These are phyloP conservation scores for Melanerpes formicivorus DNA, from an alignment of 2,113 vertebrate genomes.

Conservation along the genomic window DNA sequence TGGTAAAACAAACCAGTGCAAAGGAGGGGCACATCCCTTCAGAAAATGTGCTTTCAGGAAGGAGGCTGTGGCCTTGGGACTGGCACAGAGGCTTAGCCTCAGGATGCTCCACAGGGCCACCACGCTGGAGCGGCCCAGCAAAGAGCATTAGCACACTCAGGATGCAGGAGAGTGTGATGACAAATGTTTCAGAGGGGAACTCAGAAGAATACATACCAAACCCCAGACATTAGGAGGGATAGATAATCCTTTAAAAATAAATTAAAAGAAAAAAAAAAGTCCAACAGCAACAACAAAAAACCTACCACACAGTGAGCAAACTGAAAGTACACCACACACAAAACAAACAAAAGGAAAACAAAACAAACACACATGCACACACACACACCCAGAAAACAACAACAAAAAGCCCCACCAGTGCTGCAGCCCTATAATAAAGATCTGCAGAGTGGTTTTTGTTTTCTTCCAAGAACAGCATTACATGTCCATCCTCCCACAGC, in stretches of 20 bases:
- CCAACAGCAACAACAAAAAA: too few relatives aligned
- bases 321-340: too few relatives aligned
- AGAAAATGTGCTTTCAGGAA: background rate
- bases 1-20: background rate
- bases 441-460: fast-evolving
- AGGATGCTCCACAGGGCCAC: background rate
- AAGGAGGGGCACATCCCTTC: background rate
- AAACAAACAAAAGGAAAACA: too few relatives aligned
- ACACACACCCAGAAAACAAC: background rate
- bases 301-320: too few relatives aligned
- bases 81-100: fast-evolving
- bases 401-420: background rate
- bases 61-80: fast-evolving
- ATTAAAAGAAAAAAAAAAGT: background rate
- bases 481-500: background rate
- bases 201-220: background rate
- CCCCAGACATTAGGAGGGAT: fast-evolving
- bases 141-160: background rate
- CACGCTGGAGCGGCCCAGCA: background rate
- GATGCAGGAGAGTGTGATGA: background rate
- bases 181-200: background rate
- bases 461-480: background rate
- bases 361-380: too few relatives aligned
- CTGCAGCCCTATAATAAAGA: background rate
- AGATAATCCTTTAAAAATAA: background rate